Evolutionary conservation across 1,140 invertebrate species (phyloP).

Genomic region (Meteorus sp.): DNA sequence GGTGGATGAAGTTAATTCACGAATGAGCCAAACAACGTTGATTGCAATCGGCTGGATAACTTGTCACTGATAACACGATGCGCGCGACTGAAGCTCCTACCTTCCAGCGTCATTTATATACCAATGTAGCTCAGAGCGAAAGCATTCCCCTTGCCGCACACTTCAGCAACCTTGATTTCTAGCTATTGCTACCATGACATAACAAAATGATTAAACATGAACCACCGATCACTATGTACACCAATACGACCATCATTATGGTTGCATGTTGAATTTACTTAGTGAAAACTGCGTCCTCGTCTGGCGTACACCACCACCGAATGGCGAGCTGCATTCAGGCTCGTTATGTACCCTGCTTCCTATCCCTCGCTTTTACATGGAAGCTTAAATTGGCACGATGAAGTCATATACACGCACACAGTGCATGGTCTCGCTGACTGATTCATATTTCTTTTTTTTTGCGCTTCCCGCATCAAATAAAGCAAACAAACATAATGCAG

Average conservation of each 20-base stretch:
- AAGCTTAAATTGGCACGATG: slow-evolving; percentile 14
- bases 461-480: background rate
- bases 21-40: slow-evolving; percentile 19
- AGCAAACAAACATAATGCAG: background rate
- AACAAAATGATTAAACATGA: slow-evolving; percentile 26
- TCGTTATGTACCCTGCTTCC: background rate
- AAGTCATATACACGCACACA: background rate
- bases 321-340: too few relatives aligned
- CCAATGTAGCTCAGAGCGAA: slow-evolving; percentile 10
- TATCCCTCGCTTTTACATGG: background rate
- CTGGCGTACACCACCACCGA: slow-evolving; percentile 6
- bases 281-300: slow-evolving; percentile 9
- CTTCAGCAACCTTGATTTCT: slow-evolving; percentile 20
- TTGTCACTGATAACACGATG: slow-evolving; percentile 21
- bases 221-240: slow-evolving; percentile 26
- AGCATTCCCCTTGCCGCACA: slow-evolving; percentile 20
- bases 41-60: slow-evolving; percentile 16
- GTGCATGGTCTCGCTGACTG: slow-evolving; percentile 9
- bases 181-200: slow-evolving; percentile 24
- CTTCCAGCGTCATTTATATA: slow-evolving; percentile 27
- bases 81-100: slow-evolving; percentile 13
- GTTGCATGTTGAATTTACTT: slow-evolving; percentile 9
- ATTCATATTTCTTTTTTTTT: slow-evolving; percentile 4
- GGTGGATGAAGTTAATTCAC: background rate
- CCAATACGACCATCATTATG: slow-evolving; percentile 2